Base-by-base conservation (phyloP, 2,113 vertebrate species). In the Alectura lathami region DNA sequence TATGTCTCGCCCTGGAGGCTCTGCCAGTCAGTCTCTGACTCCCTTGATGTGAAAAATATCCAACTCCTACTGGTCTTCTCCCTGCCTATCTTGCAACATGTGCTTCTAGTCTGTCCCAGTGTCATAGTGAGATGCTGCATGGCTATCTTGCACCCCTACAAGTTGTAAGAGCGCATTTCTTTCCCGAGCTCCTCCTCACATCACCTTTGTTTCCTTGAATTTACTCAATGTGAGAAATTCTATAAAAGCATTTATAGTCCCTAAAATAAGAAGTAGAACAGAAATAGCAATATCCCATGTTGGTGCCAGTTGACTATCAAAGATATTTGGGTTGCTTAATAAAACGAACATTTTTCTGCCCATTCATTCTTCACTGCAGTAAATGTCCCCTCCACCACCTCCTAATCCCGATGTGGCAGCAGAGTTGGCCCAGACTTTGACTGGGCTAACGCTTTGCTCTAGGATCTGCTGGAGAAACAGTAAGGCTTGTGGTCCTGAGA, bases 371-470 rank as follows among this genome's bases (percentile, higher is more conserved):
- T 79, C 24, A 47, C 21, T 5, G 2, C 34, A 20, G n/a, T 1
- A 9, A 66, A 43, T 27, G 45, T 51, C 14, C 13, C 8, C 36
- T 82, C 70, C 69, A 16, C 11, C 38, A 36, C 8, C 38, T 67
- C 18, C 29, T 32, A 80, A 60, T 13, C 3, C 6, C n/a, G 53
- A 3, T 29, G 57, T 76, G 47, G 59, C 45, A 48, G 43, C 8
- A 53, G 5, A 32, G 36, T 43, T 45, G 10, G 53, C n/a, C n/a
- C n/a, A n/a, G 42, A 42, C 14, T 36, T 34, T 27, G 38, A 53
- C 0, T 1, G 10, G 21, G 13, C 29, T 68, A 43, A 10, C 3
- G 6, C 67, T 64, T 85, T 0, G 1, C 43, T 48, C 48, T 14
- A 62, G 45, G 22, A 56, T 43, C 40, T 57, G 12, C 45, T 36